Base-by-base conservation (phyloP, 2,888 invertebrate genomes). In the Caenorhabditis becei region DNA sequence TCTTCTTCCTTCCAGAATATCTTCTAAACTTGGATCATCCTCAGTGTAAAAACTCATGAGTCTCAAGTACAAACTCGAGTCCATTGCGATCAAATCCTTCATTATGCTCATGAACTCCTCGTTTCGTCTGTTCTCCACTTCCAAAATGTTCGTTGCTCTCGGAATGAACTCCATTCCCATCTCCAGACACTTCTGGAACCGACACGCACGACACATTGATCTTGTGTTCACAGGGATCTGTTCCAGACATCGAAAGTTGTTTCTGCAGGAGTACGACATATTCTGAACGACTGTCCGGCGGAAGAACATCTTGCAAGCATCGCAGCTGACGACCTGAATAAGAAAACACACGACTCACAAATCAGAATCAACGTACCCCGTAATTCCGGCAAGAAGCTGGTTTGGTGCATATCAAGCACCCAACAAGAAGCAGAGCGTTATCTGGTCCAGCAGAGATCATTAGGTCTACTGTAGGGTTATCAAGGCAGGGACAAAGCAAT, bases 221-320 rank as follows among this genome's bases (percentile, higher is more conserved):
- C 18, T 5, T 18, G 41, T 7, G 14, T 2, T 3, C 18, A 11
- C 3, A 8, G 8, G 8, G 7, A 7, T 7, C 4, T 18, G 18
- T 49, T 49, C 49, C 7, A 23, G 18, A 11, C 49, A 49, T 3
- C 11, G 14, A 1, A 3, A 3, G 7, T 49, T 23, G 4, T 49
- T 18, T 8, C 20, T 18, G 18, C 49, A 49, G 2, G 49, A 2
- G 20, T 49, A 49, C 2, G 2, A 11, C 7, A 49, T 2, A 7
- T 20, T 49, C 20, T 49, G 18, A 14, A 41, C 7, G 11, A 41
- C 2, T 14, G 41, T 14, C 8, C 62, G 61, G 1, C 61, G 61
- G 26, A 61, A 61, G 61, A 61, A 61, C 61, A 61, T 61, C 23
- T 61, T 61, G n/a, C 62, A 62, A 10, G 62, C 62, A 26, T 49